Evolutionary conservation across 2,797 vertebrate species (phyloP), one percentile per base, ranked within the genome.

Genomic region (Hydrophis major): DNA sequence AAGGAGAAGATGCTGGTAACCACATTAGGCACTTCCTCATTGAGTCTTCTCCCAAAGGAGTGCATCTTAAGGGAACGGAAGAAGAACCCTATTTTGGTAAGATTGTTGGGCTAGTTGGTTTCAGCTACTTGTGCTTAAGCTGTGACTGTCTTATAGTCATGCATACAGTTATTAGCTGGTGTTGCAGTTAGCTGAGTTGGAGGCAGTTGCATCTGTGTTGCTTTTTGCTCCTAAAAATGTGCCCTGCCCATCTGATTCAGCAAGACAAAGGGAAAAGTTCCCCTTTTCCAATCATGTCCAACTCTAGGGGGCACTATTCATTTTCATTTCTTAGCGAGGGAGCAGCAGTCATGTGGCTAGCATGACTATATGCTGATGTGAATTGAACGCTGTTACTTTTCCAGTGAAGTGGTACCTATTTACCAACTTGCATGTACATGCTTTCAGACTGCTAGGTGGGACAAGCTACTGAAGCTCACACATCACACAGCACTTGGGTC

Each of bases 21-120:
- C 86, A 97, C 0, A 60, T 99, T 95, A 97, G 98, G 91, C 98
- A 99, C 95, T 99, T 99, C 96, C 98, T 99, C 42, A 98, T 99
- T 25, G 98, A 99, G 95, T 99, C 98, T 6, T 99, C 99, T 0
- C 95, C 98, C 87, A 99, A 98, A 95, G 99, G 99, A 0, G 98
- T 99, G 10, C 98, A 98, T 74, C 94, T 99, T 94, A 99, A 98
- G 96, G 99, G 99, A 1, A 98, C 98, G 1, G 97, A 98, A 0
- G 98, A 99, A 94, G 98, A 99, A 92, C 98, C 98, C 0, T 99
- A 98, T 93, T 99, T 99, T 25, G 99, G 99, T 99, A 95, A 98
- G 98, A 47, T 50, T 10, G 5, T 88, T 27, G 42, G 25, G 14
- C 42, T 60, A 57, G 14, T 86, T 56, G 86, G 25, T 63, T 66